Percentiles rank a stretch among this genome's conserved stretches.
Conservation (phyloP, 1,140 invertebrate species). For the Sitophilus oryzae region DNA sequence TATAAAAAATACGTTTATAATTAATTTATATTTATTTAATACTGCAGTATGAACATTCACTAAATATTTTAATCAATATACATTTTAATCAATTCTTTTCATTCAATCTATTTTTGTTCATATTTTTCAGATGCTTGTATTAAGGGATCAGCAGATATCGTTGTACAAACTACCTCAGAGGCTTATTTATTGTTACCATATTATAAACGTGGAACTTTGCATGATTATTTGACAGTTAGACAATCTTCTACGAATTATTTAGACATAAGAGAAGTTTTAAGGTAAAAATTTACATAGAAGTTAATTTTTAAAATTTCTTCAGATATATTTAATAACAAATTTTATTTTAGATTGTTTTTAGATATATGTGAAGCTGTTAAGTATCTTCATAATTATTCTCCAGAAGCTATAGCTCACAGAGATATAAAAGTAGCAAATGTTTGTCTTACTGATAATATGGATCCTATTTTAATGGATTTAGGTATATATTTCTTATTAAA, state of each 20-base stretch:
- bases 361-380: constrained; percentile 71
- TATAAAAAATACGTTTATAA: not conserved
- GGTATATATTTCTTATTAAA: constrained; percentile 45
- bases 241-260: constrained; percentile 56
- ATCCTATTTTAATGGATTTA: constrained; percentile 77
- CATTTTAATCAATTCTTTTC: not conserved
- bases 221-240: constrained; percentile 60
- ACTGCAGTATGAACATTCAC: not conserved
- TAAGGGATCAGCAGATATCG: constrained; percentile 55
- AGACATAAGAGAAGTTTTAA: constrained; percentile 54
- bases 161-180: constrained; percentile 64
- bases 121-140: constrained; percentile 54
- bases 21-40: not conserved
- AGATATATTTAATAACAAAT: not conserved
- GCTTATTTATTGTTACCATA: constrained; percentile 74
- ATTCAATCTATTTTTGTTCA: not conserved
- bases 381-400: constrained; percentile 67
- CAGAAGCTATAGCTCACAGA: constrained; percentile 70
- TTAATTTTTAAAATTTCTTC: not conserved
- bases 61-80: not conserved
- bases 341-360: constrained; percentile 58
- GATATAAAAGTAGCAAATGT: constrained; percentile 84
- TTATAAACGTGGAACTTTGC: constrained; percentile 73
- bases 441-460: constrained; percentile 64
- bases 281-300: not conserved